Percentiles rank a stretch among this genome's conserved stretches.
These are phyloP conservation scores for Clupea harengus DNA, from an alignment of 2,113 vertebrate species.

Conservation along the genomic window DNA sequence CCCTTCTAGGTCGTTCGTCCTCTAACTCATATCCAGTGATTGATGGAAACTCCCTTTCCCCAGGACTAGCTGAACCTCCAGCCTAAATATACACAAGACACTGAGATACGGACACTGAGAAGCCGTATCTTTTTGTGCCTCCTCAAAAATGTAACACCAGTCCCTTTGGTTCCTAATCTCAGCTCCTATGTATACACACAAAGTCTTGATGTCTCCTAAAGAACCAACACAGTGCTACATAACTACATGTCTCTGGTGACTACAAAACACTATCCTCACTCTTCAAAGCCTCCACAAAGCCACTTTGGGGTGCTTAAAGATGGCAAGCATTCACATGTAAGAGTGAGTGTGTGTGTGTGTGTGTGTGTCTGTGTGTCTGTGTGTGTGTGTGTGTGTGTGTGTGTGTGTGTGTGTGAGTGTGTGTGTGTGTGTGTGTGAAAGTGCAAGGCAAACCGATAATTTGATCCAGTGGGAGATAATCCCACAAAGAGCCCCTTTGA, in stretches of 20 bases:
- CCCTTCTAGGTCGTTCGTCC: not conserved
- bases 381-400: slow-evolving; percentile 2
- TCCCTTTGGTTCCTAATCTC: not conserved
- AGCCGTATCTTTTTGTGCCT: not conserved
- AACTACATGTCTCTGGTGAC: not conserved
- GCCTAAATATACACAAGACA: slow-evolving; percentile 16
- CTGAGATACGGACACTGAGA: not conserved
- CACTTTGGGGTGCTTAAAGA: not conserved
- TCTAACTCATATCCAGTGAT: not conserved
- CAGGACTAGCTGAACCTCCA: not conserved
- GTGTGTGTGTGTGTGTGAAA: slow-evolving; percentile 17
- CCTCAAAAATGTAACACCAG: not conserved
- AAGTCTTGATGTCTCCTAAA: not conserved
- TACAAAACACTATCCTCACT: not conserved
- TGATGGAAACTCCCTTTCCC: not conserved
- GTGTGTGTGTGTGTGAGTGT: slow-evolving; percentile 21
- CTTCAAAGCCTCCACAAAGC: not conserved
- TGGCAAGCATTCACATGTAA: slow-evolving; percentile 10
- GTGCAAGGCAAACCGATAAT: slow-evolving; percentile 45
- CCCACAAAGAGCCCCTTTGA: slow-evolving; percentile 40
- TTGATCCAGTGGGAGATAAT: slow-evolving; percentile 44
- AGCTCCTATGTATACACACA: not conserved
- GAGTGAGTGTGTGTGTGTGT: not conserved
- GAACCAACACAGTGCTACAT: not conserved
- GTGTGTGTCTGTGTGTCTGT: not conserved